Percentiles rank a stretch among this genome's conserved stretches.
Conservation (phyloP, 2,797 vertebrate genomes). For the Lycodopsis pacificus region DNA sequence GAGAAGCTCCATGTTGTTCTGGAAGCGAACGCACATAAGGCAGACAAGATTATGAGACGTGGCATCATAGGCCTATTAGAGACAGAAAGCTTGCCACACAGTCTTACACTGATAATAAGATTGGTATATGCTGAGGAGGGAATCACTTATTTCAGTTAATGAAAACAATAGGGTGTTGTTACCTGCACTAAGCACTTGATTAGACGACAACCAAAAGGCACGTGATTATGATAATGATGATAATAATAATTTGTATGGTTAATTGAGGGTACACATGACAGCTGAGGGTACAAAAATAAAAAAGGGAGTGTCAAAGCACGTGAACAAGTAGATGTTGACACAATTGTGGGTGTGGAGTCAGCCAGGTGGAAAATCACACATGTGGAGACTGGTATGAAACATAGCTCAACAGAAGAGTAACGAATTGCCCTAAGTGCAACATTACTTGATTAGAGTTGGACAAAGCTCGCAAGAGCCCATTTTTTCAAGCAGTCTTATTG, state of each 20-base stretch:
- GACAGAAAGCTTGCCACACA: slow-evolving; percentile 21
- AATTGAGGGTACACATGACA: not conserved
- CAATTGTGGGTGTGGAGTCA: not conserved
- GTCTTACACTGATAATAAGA: slow-evolving; percentile 63
- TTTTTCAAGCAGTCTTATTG: not conserved
- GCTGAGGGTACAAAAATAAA: not conserved
- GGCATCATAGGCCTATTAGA: slow-evolving; percentile 51
- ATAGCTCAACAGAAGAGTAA: slow-evolving; percentile 8
- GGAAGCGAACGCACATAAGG: not conserved
- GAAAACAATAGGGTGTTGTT: slow-evolving; percentile 17
- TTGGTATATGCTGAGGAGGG: slow-evolving; percentile 47
- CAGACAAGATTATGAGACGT: slow-evolving; percentile 28
- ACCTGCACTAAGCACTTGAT: slow-evolving; percentile 6
- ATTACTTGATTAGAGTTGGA: not conserved
- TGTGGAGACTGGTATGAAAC: not conserved
- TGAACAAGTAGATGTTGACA: not conserved
- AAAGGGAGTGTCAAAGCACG: not conserved
- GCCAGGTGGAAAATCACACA: not conserved
- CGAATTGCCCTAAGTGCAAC: not conserved
- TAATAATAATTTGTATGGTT: not conserved
- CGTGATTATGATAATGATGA: not conserved
- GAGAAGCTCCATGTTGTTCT: not conserved
- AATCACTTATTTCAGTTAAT: slow-evolving; percentile 39
- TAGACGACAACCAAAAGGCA: not conserved
- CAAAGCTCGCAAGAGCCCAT: not conserved